A percentile compares a stretch with the other conserved stretches of the same genome.
Evolutionary conservation across 2,113 vertebrate genomes (phyloP).

Genomic region (Isurus oxyrinchus): DNA sequence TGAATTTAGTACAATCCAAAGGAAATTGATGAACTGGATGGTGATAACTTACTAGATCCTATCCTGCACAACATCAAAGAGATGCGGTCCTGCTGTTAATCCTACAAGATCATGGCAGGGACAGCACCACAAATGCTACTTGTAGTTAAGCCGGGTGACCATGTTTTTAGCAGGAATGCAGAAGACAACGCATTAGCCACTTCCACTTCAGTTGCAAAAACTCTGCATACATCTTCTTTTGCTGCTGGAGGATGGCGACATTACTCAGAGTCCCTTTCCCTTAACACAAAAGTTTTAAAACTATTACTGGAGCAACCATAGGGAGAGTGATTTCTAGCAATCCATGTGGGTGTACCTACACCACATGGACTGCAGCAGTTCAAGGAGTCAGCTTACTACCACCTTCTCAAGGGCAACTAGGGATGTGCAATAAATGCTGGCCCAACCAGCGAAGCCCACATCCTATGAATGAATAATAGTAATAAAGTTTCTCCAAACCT

Average conservation of each 20-base stretch:
- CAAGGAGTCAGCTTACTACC: too few relatives aligned
- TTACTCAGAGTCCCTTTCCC: background rate
- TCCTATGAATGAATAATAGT: too few relatives aligned
- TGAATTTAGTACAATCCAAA: background rate
- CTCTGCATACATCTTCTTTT: background rate
- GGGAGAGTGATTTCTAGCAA: background rate
- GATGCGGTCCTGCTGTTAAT: background rate
- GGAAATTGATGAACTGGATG: background rate
- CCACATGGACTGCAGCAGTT: too few relatives aligned
- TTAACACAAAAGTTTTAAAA: background rate
- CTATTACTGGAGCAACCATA: background rate
- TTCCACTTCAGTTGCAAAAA: background rate
- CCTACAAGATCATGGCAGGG: background rate
- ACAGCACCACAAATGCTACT: background rate
- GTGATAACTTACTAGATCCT: background rate
- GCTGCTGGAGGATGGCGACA: background rate
- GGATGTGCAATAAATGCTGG: too few relatives aligned
- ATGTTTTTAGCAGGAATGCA: background rate
- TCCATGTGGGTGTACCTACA: too few relatives aligned
- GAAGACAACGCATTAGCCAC: background rate
- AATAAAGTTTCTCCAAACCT: background rate
- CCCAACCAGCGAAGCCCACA: too few relatives aligned
- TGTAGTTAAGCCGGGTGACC: background rate
- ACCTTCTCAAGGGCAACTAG: too few relatives aligned
- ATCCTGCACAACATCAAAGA: background rate